A percentile compares a stretch with the other conserved stretches of the same genome.
Evolutionary conservation across 2,113 vertebrate species (phyloP).

Genomic region (Perccottus glenii): DNA sequence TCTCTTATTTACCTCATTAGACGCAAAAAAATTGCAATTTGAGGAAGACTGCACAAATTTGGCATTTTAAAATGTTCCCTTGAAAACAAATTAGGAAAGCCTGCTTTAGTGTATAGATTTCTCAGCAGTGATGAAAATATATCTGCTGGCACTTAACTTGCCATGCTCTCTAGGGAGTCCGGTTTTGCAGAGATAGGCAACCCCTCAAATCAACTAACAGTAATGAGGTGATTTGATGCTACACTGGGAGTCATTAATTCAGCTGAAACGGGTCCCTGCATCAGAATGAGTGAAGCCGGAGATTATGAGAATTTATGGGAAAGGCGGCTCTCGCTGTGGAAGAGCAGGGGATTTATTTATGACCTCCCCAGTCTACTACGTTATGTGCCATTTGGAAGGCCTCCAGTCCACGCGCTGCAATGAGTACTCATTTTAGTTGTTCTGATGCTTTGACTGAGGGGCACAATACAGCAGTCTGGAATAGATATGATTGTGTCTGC

Average conservation of each 20-base stretch:
- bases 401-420: slow-evolving; percentile 1
- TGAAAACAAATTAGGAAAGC: background rate
- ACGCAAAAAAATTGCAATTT: background rate
- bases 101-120: background rate
- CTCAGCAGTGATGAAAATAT: slow-evolving; percentile 17
- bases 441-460: slow-evolving; percentile 3
- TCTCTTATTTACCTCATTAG: background rate
- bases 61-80: background rate
- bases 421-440: slow-evolving; percentile 33
- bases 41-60: slow-evolving; percentile 1
- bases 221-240: slow-evolving; percentile 50
- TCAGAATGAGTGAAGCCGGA: slow-evolving; percentile 41
- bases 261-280: slow-evolving; percentile 37
- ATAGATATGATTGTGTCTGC: slow-evolving; percentile 5
- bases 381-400: slow-evolving; percentile 32
- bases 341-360: slow-evolving; percentile 45
- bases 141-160: background rate
- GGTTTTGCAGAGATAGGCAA: slow-evolving; percentile 50
- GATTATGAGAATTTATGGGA: slow-evolving; percentile 53
- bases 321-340: slow-evolving; percentile 25
- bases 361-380: slow-evolving; percentile 18
- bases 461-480: slow-evolving; percentile 3
- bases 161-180: slow-evolving; percentile 16
- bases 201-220: slow-evolving; percentile 30
- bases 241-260: slow-evolving; percentile 51